A percentile compares a stretch with the other conserved stretches of the same genome.
phyloP scores from a whole-genome alignment of 2,888 invertebrate genomes.

The Petrolisthes cinctipes region DNA sequence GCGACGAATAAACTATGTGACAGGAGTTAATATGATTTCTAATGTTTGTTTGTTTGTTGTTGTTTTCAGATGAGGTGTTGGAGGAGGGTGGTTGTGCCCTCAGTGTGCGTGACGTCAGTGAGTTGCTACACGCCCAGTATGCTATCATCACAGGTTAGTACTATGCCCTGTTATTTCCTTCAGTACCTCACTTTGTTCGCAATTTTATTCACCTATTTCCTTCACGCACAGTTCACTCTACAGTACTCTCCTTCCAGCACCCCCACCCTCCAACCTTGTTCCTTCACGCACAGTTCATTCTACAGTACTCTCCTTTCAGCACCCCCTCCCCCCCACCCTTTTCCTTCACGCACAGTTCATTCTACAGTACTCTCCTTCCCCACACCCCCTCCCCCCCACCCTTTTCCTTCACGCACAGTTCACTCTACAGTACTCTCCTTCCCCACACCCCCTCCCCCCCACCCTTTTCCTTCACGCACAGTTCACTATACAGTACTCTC shows the following conservation, averaged over 20 bases:
- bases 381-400: not conserved
- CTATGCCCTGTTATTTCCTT: too few species aligned
- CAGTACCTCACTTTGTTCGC: too few species aligned
- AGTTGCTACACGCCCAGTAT: constrained; percentile 88
- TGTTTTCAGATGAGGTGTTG: constrained; percentile 70
- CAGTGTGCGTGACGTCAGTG: constrained; percentile 84
- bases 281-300: not conserved
- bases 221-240: not conserved
- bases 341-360: not conserved
- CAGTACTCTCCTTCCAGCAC: not conserved
- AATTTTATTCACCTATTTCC: not conserved
- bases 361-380: not conserved
- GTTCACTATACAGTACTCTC: not conserved
- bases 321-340: not conserved
- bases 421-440: not conserved
- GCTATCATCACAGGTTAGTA: constrained; percentile 84
- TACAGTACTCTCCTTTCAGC: not conserved
- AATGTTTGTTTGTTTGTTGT: not conserved
- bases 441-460: not conserved
- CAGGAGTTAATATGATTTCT: not conserved
- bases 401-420: not conserved
- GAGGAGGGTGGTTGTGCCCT: constrained; percentile 73
- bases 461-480: not conserved
- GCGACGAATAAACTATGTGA: not conserved
- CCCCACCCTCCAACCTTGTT: not conserved